Conservation (phyloP, 1,140 invertebrate genomes). For the Galendromus occidentalis region DNA sequence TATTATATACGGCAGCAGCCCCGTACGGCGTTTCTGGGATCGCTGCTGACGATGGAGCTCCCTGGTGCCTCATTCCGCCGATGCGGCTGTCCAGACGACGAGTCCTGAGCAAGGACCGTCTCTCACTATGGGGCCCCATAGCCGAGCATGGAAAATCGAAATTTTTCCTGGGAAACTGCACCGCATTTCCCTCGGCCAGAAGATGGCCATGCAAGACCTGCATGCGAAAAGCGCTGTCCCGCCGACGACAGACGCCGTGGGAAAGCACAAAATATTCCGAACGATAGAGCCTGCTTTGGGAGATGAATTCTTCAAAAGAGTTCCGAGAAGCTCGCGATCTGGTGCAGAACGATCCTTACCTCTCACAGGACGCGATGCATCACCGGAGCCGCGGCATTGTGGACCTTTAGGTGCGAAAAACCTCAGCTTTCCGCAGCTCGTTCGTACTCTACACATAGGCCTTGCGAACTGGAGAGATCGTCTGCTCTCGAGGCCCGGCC, state of each 20-base stretch:
- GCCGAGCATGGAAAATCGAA: neutral
- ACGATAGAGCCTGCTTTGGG: neutral
- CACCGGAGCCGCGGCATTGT: neutral
- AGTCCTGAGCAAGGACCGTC: neutral
- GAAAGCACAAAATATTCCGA: neutral
- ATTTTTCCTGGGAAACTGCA: neutral
- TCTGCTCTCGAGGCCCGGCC: neutral
- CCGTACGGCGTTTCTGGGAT: no score
- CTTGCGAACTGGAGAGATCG: neutral
- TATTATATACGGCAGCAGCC: no score
- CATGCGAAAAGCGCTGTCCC: neutral
- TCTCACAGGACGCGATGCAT: neutral
- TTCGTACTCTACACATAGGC: no score
- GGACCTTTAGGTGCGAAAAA: no score
- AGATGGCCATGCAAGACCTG: neutral
- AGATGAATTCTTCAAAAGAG: neutral
- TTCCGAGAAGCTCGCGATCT: neutral
- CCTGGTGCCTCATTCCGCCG: no score
- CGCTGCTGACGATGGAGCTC: no score
- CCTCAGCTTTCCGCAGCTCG: no score
- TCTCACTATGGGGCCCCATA: neutral
- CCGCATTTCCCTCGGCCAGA: neutral
- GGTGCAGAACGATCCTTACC: constrained; percentile 5
- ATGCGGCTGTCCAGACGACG: no score
- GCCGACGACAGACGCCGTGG: neutral